These are phyloP conservation scores for Serranus cabrilla DNA, from an alignment of 2,797 vertebrate genomes.

Conservation along the genomic window DNA sequence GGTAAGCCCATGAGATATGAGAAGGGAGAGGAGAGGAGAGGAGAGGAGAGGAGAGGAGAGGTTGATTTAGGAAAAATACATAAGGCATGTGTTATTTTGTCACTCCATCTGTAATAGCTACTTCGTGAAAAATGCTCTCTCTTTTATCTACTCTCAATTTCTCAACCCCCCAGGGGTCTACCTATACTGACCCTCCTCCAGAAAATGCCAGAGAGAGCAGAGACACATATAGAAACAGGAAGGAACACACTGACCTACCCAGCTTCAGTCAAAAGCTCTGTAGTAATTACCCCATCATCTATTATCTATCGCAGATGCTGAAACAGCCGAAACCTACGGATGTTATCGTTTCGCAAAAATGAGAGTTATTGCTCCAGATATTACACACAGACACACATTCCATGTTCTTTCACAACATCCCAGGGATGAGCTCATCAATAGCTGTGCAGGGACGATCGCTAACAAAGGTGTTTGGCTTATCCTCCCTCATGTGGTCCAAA, in stretches of 20 bases:
- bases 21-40: conserved; percentile 7
- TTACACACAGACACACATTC: conserved; percentile 73
- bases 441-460: conserved; percentile 55
- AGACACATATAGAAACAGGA: conserved; percentile 66
- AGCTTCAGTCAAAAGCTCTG: conserved; percentile 65
- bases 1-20: conserved; percentile 18
- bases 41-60: conserved; percentile 5
- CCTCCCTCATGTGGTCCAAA: conserved; percentile 65
- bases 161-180: conserved; percentile 26
- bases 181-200: conserved; percentile 44
- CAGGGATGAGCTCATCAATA: conserved; percentile 74
- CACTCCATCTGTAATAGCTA: conserved; percentile 49
- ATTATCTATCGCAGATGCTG: conserved; percentile 83
- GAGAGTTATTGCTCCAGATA: conserved; percentile 77
- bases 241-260: conserved; percentile 59
- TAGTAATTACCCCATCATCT: conserved; percentile 73
- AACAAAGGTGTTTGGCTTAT: conserved; percentile 81
- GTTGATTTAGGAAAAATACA: conserved; percentile 6
- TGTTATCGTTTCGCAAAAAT: conserved; percentile 80
- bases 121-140: conserved; percentile 42
- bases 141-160: conserved; percentile 56
- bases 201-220: conserved; percentile 46
- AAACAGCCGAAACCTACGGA: conserved; percentile 80
- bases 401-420: conserved; percentile 78
- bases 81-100: conserved; percentile 41